A percentile compares a stretch with the other conserved stretches of the same genome.
These are phyloP conservation scores for Drosophila busckii DNA, from an alignment of 1,140 invertebrate species.

Conservation along the genomic window DNA sequence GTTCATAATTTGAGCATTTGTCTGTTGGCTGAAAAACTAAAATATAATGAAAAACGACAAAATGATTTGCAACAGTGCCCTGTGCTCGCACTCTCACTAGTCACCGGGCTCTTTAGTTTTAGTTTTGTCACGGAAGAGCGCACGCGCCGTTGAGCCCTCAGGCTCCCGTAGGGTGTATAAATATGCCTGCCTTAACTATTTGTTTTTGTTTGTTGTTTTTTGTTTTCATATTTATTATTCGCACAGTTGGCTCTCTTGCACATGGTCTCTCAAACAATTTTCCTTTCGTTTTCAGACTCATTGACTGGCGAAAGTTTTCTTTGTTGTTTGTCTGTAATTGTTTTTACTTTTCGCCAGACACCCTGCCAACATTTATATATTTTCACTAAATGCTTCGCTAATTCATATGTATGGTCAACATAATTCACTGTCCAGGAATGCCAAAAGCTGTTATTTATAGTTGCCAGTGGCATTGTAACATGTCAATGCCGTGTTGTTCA, in stretches of 20 bases:
- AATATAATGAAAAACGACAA: slow-evolving; percentile 51
- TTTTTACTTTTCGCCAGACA: slow-evolving; percentile 1
- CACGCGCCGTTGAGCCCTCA: slow-evolving; percentile 23
- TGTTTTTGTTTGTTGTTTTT: slow-evolving; percentile 33
- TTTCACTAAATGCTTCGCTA: not conserved
- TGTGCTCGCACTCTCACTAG: slow-evolving; percentile 3
- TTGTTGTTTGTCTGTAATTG: slow-evolving; percentile 15
- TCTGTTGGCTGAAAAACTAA: slow-evolving; percentile 24
- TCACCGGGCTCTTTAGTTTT: too few species aligned
- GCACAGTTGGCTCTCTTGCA: slow-evolving; percentile 26
- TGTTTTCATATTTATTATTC: slow-evolving; percentile 46
- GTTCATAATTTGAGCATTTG: slow-evolving; percentile 47
- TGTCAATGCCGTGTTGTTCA: slow-evolving; percentile 53
- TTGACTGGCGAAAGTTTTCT: slow-evolving; percentile 50
- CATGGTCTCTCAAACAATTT: slow-evolving; percentile 26
- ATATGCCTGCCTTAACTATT: not conserved
- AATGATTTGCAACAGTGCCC: slow-evolving; percentile 49
- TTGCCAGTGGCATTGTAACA: slow-evolving; percentile 57
- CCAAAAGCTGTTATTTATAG: slow-evolving; percentile 49
- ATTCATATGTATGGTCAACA: slow-evolving; percentile 19
- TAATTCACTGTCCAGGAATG: slow-evolving; percentile 27
- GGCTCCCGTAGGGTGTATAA: slow-evolving; percentile 6
- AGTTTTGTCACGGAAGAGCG: slow-evolving; percentile 1
- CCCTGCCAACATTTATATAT: not conserved
- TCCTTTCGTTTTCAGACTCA: slow-evolving; percentile 61